Evolutionary conservation across 2,113 vertebrate species (phyloP).

Genomic region (Phyllostomus discolor): DNA sequence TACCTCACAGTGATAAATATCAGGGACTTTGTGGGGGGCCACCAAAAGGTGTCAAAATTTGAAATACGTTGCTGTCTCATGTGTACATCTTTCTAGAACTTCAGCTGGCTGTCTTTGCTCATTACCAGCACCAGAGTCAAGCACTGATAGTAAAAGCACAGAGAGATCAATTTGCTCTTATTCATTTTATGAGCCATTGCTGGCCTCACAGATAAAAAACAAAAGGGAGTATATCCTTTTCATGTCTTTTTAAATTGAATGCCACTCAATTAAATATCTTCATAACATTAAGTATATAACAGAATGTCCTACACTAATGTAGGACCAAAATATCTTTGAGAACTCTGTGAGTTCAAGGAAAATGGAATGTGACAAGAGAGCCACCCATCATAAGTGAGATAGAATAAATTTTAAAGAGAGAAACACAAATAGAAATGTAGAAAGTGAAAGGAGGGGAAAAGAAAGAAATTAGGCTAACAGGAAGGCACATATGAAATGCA

Average conservation of each 20-base stretch:
- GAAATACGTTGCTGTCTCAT: neutral
- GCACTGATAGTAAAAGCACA: neutral
- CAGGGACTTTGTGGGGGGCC: neutral
- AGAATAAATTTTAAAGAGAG: neutral
- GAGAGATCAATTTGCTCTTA: conserved; percentile 2
- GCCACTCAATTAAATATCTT: neutral
- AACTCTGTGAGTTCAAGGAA: neutral
- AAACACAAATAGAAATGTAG: neutral
- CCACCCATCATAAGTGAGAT: neutral
- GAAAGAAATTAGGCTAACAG: conserved; percentile 32
- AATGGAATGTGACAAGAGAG: neutral
- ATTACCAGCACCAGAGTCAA: neutral
- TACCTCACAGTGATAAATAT: neutral
- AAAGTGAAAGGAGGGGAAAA: neutral
- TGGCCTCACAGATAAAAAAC: conserved; percentile 11
- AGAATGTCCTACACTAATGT: neutral
- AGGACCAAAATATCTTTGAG: neutral
- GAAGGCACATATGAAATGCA: conserved; percentile 39
- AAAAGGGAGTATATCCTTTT: conserved; percentile 12
- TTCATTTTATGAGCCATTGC: neutral
- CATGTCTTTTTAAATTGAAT: conserved; percentile 21
- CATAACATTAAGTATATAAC: conserved; percentile 15
- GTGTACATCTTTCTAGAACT: neutral
- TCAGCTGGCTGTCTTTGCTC: neutral
- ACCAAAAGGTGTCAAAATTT: neutral